A percentile compares a stretch with the other conserved stretches of the same genome.
Conservation (phyloP, 2,888 invertebrate genomes). For the Stenichneumon culpator region DNA sequence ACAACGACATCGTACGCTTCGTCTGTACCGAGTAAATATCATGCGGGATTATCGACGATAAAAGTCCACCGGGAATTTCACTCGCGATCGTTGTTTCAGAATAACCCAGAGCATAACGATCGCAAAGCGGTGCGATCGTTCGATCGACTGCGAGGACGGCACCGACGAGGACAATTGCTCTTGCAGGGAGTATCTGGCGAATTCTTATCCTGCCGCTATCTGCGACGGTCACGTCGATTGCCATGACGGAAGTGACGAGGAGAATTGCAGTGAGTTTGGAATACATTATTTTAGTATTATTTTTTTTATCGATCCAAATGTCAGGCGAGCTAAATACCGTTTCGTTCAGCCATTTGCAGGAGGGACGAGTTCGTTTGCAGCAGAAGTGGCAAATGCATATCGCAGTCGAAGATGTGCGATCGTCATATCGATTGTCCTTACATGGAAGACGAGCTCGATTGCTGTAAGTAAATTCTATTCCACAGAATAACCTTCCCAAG, state of each 20-base stretch:
- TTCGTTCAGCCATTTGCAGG: constrained; percentile 87
- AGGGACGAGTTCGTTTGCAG: constrained; percentile 88
- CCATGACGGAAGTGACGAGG: constrained; percentile 91
- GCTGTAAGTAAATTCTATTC: constrained; percentile 85
- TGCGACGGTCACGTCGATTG: constrained; percentile 93
- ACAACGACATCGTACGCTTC: constrained; percentile 76
- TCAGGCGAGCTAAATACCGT: not conserved
- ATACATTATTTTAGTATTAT: not conserved
- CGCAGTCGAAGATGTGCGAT: constrained; percentile 88
- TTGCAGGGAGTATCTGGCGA: constrained; percentile 90
- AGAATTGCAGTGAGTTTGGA: constrained; percentile 88
- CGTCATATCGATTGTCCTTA: constrained; percentile 88
- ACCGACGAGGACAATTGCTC: constrained; percentile 92
- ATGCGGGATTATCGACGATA: not conserved
- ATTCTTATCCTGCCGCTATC: constrained; percentile 86
- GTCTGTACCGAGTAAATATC: constrained; percentile 85
- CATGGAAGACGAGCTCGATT: constrained; percentile 92
- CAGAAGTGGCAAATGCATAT: constrained; percentile 89
- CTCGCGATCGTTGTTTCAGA: constrained; percentile 84
- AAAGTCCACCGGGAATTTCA: not conserved
- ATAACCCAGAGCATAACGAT: constrained; percentile 89
- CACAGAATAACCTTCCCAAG: not conserved
- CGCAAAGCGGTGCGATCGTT: constrained; percentile 89
- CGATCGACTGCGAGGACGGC: constrained; percentile 93
- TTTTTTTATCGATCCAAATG: not conserved